Conservation (phyloP, 1,140 invertebrate species). For the Drosophila bipectinata region DNA sequence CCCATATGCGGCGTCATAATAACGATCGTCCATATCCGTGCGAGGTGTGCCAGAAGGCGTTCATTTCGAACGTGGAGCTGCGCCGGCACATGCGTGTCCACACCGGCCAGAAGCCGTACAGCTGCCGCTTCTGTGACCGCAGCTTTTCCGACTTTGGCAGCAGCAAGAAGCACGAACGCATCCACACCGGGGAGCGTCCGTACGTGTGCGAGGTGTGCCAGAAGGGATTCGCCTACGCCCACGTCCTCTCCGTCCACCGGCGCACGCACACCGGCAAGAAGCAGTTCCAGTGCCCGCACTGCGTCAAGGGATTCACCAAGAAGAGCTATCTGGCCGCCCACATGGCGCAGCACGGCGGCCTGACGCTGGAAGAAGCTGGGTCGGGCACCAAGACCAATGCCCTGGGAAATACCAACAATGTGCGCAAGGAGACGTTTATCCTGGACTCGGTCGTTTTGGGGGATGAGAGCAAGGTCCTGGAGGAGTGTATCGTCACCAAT, state of each 20-base stretch:
- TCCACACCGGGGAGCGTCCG: conserved; percentile 91
- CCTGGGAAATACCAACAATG: not conserved
- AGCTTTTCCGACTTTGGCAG: conserved; percentile 88
- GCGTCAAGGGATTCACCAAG: conserved; percentile 82
- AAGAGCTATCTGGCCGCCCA: conserved; percentile 75
- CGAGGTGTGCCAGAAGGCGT: conserved; percentile 79
- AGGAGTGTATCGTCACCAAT: conserved; percentile 73
- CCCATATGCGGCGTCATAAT: conserved; percentile 79
- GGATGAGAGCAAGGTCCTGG: conserved; percentile 62
- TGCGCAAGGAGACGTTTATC: conserved; percentile 16
- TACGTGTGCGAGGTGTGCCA: conserved; percentile 89
- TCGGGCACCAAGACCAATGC: not conserved
- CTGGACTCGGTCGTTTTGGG: conserved; percentile 33
- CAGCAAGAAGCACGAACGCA: conserved; percentile 87
- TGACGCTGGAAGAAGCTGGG: not conserved
- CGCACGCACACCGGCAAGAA: conserved; percentile 88
- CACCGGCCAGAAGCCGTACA: conserved; percentile 86
- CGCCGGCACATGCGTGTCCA: conserved; percentile 80
- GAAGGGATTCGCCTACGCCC: conserved; percentile 89
- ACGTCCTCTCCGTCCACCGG: conserved; percentile 86
- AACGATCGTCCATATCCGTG: conserved; percentile 77
- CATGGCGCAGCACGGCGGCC: conserved; percentile 61
- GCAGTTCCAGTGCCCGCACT: conserved; percentile 84
- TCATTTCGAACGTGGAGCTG: conserved; percentile 82
- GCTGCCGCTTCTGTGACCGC: conserved; percentile 88